Base-by-base conservation (phyloP, 2,113 vertebrate species). In the Symphodus melops region DNA sequence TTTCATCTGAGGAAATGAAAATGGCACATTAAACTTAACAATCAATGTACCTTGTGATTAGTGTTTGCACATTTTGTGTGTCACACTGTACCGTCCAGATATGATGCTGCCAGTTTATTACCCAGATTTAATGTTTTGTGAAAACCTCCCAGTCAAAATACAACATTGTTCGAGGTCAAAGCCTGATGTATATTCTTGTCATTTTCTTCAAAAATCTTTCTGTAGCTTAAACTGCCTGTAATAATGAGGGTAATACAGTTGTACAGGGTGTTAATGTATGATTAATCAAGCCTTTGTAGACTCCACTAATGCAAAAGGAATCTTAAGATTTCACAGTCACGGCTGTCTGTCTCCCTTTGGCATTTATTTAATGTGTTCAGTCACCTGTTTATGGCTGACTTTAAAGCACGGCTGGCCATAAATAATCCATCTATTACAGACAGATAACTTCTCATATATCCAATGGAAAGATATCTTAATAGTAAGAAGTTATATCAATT, bases 261-360 rank as follows among this genome's bases (percentile, higher is more conserved):
- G 56, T 70, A 74, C 8, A 41, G 55, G 76, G 23, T 77, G 71
- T 65, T 87, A 79, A 85, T 86, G 77, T 74, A 74, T 72, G 73
- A 88, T 89, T 87, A 88, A 88, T 89, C 76, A 69, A 62, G 53
- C 58, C 70, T 83, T 86, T 87, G 85, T 79, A 63, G 81, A 77
- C 68, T 75, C 46, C n/a, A 65, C 71, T 64, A 69, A 64, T 62
- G 36, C 53, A 51, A 56, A 49, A 65, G 73, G 72, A 56, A 72
- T 78, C 53, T 51, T 21, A 10, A 68, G 55, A 76, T 53, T 68
- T 48, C 28, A 20, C 54, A 66, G 68, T 62, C 65, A 67, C 19
- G 4, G 44, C 11, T 12, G 63, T 74, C 68, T 62, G 17, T 64
- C 72, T 83, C 70, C 72, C 53, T 72, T 68, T 49, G 62, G 67